Conservation (phyloP, 2,113 vertebrate genomes). For the Beaufortia kweichowensis region DNA sequence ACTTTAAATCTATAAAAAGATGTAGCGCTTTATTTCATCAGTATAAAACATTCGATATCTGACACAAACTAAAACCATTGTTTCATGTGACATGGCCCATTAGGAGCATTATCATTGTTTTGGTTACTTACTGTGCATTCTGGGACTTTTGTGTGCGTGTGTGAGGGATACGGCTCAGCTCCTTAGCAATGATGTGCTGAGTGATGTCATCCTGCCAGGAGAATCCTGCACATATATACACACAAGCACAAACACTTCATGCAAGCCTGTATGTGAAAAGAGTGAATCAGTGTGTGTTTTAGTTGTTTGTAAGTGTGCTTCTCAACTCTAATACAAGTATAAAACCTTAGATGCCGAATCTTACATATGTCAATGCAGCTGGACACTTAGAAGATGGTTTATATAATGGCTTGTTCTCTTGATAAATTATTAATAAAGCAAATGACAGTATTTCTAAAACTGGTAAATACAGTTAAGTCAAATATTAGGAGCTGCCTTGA, state of each 20-base stretch:
- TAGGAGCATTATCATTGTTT: background rate
- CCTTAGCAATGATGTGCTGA: conserved; percentile 91
- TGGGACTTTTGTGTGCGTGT: conserved; percentile 64
- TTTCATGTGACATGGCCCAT: background rate
- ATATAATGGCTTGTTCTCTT: background rate
- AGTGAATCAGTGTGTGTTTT: background rate
- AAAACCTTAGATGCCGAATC: conserved; percentile 1
- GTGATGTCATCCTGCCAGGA: conserved; percentile 96
- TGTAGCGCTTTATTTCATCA: background rate
- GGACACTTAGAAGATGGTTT: background rate
- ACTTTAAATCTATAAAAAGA: background rate
- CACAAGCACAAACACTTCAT: conserved; percentile 26
- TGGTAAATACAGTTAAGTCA: too few relatives aligned
- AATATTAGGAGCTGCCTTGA: too few relatives aligned
- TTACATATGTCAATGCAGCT: background rate
- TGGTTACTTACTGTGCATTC: conserved; percentile 58
- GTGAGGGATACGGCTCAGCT: conserved; percentile 90
- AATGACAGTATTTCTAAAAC: too few relatives aligned
- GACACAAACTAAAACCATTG: background rate
- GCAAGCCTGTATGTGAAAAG: background rate
- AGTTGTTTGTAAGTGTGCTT: background rate
- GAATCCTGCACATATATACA: conserved; percentile 74
- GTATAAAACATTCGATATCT: conserved; percentile 4
- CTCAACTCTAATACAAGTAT: background rate
- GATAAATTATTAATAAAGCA: too few relatives aligned